Evolutionary conservation across 2,113 vertebrate genomes (phyloP).

Genomic region (Ochotona curzoniae): DNA sequence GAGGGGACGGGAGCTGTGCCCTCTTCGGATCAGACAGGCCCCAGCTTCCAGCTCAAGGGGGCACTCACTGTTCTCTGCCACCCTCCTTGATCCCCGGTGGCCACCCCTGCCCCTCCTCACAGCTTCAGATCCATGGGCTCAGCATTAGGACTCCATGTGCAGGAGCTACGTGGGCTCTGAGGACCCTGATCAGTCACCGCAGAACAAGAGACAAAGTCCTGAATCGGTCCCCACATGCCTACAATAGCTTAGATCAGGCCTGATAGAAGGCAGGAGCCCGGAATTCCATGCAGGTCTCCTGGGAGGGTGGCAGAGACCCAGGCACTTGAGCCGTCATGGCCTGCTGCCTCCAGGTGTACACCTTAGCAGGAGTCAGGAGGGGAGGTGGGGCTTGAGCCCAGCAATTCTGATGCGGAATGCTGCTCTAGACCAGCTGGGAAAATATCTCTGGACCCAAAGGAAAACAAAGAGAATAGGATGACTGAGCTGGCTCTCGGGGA

Average conservation of each 20-base stretch:
- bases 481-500: constrained; percentile 18
- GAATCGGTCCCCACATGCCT: too few species aligned
- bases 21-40: not conserved
- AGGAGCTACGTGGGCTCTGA: not conserved
- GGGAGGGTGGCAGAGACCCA: too few species aligned
- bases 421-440: too few species aligned
- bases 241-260: too few species aligned
- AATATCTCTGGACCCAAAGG: not conserved
- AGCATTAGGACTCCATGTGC: not conserved
- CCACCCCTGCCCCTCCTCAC: not conserved
- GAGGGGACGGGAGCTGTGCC: not conserved
- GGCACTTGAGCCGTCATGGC: too few species aligned
- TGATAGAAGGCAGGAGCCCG: too few species aligned
- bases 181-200: not conserved
- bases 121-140: not conserved
- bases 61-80: not conserved
- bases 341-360: too few species aligned
- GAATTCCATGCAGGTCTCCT: too few species aligned
- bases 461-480: not conserved
- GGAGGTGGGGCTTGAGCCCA: too few species aligned
- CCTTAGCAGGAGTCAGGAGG: too few species aligned
- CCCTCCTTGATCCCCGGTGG: not conserved
- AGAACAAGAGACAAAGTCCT: not conserved
- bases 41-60: not conserved
- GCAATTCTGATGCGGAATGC: too few species aligned